Evolutionary conservation across 2,113 vertebrate genomes (phyloP), one percentile per base, ranked within the genome.

Genomic region (Pelecanus crispus): DNA sequence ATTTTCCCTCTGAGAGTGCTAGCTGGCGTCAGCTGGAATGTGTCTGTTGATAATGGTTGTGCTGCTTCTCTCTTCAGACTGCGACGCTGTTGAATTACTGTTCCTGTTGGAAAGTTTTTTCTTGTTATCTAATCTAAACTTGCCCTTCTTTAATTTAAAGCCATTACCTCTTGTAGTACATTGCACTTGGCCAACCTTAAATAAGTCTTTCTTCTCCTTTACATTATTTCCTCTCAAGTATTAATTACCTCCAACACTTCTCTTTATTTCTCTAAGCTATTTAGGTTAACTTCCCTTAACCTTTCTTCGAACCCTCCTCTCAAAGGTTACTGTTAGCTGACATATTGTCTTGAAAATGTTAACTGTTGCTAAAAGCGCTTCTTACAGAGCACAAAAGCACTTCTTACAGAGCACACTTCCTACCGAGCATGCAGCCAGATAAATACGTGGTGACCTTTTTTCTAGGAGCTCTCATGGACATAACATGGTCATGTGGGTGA

Each of bases 301-400:
- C 89, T 97, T 97, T 95, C 80, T 75, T 88, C 6, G 19, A 96
- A 97, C 95, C 86, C 85, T 93, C 26, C 84, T 96, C 79, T 93
- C 83, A 96, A 97, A 95, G 95, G 97, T 96, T 96, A 91, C 44
- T 6, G 8, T 91, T 87, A 53, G 90, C 82, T 97, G 97, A 96
- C 95, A 97, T 97, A 90, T 82, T 94, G 90, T 95, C 95, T 97
- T 93, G 93, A 82, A 97, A 95, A 97, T 96, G 96, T 97, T 97
- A 96, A 94, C 91, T 78, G 44, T 96, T 88, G 92, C 93, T 97
- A 86, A 91, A 94, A 95, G 90, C 86, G 66, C 81, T 96, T 96
- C 88, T 79, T 63, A 53, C 1, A 74, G 81, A 96, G 88, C 88
- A 80, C 72, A 21, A n/a, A n/a, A 95, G 90, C 86, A 70, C 81